Evolutionary conservation across 2,888 invertebrate species (phyloP), one percentile per base, ranked within the genome.

Genomic region (Pogonocherus hispidulus): DNA sequence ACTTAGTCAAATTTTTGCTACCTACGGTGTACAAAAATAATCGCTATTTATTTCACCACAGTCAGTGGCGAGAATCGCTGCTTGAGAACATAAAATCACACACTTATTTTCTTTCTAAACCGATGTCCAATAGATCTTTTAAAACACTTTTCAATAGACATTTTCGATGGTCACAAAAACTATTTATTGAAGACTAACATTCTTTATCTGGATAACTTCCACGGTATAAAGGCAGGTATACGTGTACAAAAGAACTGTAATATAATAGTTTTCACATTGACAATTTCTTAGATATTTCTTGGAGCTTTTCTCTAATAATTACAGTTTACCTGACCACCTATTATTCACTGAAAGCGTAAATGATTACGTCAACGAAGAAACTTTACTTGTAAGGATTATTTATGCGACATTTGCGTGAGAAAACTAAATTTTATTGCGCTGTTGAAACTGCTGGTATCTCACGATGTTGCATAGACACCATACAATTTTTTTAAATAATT

Each of bases 331-430:
- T 52, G 18, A 18, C 52, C 52, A 9, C 19, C 32, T 16, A 27
- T 51, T 51, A 23, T 52, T 32, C 16, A 32, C 16, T 18, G 32
- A 27, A 8, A 11, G 16, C 52, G 2, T 22, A 51, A 51, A 27
- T 52, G 32, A 32, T 52, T 32, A 14, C 18, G 32, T 16, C 32
- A 16, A 32, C 32, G 27, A 1, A 14, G 16, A 14, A 23, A 51
- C 9, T 4, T 5, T 52, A 16, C 32, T 8, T 32, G 52, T 19
- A 52, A 32, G 18, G 52, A 22, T 51, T 51, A 51, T 51, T 27
- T 51, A 51, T 51, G 27, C 11, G 52, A 52, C 22, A 32, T 32
- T 52, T 52, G 22, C 52, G 52, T 18, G 52, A 16, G 32, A 32
- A 27, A 9, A 23, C 2, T 9, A n/a, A 32, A 16, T 14, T 52